Conservation (phyloP, 2,797 vertebrate species). For the Melanotaenia maccullochi region DNA sequence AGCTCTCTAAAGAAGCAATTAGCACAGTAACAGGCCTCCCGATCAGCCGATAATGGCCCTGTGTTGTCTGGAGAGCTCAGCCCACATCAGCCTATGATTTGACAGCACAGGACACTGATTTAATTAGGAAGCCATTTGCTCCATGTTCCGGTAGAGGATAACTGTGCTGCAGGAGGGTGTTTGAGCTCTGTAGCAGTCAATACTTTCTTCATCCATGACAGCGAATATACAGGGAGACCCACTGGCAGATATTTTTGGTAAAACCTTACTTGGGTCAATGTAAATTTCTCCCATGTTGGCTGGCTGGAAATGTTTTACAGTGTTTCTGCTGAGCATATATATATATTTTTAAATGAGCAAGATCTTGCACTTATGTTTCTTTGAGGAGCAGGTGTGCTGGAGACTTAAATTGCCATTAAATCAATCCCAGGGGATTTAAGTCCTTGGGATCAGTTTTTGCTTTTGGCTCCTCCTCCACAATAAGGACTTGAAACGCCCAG, state of each 20-base stretch:
- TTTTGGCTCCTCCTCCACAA: constrained; percentile 89
- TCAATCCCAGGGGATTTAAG: constrained; percentile 73
- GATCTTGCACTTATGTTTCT: constrained; percentile 13
- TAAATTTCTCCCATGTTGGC: constrained; percentile 37
- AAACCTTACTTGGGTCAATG: constrained; percentile 25
- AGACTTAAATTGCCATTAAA: constrained; percentile 71
- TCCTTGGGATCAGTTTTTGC: constrained; percentile 78
- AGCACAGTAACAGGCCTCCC: constrained; percentile 87
- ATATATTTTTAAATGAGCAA: neutral
- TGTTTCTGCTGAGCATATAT: neutral
- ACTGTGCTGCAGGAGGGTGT: constrained; percentile 80
- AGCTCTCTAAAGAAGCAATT: constrained; percentile 90
- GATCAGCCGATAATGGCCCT: constrained; percentile 89
- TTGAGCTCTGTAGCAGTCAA: constrained; percentile 80
- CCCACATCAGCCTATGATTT: constrained; percentile 87
- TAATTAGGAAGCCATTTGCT: constrained; percentile 95
- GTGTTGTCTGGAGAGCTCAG: constrained; percentile 84
- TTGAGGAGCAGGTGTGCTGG: constrained; percentile 71
- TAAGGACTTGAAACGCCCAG: constrained; percentile 74
- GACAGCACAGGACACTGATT: constrained; percentile 92
- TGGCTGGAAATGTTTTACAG: constrained; percentile 6
- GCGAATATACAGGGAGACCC: constrained; percentile 47
- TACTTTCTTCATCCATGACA: constrained; percentile 65
- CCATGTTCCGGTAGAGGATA: constrained; percentile 85
- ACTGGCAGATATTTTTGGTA: constrained; percentile 59